phyloP scores from a whole-genome alignment of 2,888 invertebrate genomes.

The Agriopis marginaria region DNA sequence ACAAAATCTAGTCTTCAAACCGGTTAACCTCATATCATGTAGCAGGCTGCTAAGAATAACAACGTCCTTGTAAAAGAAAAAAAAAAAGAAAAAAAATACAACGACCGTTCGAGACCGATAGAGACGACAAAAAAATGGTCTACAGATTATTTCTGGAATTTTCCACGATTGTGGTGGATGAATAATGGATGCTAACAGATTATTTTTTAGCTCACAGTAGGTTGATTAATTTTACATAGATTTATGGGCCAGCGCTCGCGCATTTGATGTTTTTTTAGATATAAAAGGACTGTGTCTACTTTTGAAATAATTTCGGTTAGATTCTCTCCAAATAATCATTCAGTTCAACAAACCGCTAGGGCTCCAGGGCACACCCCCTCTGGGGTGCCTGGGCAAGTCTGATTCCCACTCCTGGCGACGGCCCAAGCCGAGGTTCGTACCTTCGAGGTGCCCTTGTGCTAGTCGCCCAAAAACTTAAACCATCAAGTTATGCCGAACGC shows the following conservation, averaged over 20 bases:
- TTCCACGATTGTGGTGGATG: slow-evolving; percentile 27
- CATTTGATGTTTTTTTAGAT: no score
- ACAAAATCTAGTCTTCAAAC: slow-evolving; percentile 16
- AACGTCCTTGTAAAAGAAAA: slow-evolving; percentile 27
- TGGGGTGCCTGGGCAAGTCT: no score
- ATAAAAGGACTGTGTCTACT: background rate
- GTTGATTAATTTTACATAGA: background rate
- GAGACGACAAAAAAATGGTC: slow-evolving; percentile 30
- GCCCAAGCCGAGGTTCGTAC: no score
- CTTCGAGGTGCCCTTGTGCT: no score
- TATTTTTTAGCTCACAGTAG: background rate
- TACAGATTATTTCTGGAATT: slow-evolving; percentile 30
- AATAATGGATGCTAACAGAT: slow-evolving; percentile 19
- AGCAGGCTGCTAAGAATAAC: slow-evolving; percentile 13
- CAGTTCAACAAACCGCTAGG: no score
- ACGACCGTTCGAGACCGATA: slow-evolving; percentile 12
- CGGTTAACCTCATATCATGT: slow-evolving; percentile 12
- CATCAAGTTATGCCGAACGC: no score
- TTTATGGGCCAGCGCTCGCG: no score
- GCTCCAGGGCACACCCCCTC: no score
- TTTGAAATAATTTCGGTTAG: no score
- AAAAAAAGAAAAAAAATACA: slow-evolving; percentile 7
- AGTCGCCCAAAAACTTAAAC: no score
- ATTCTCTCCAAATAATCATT: no score
- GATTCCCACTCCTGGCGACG: no score